Conservation (phyloP, 2,888 invertebrate genomes). For the Trypoxylon attenuatum region DNA sequence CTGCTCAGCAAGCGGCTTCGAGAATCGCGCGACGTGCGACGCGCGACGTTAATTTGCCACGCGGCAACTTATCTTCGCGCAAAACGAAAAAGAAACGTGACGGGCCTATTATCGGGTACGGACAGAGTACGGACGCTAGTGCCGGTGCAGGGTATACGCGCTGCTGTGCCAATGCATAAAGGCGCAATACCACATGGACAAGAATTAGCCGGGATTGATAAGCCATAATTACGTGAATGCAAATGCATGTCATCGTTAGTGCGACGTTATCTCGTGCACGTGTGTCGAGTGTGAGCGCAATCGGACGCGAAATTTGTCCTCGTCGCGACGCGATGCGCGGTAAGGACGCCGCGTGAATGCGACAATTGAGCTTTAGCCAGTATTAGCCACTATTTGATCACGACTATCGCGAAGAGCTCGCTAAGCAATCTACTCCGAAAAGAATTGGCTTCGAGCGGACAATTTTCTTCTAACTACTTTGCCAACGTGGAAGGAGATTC, state of each 20-base stretch:
- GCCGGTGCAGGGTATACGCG: too few relatives aligned
- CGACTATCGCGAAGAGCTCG: too few relatives aligned
- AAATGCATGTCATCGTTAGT: conserved; percentile 40
- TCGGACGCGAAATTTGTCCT: conserved; percentile 7
- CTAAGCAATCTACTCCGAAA: too few relatives aligned
- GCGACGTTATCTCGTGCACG: conserved; percentile 21
- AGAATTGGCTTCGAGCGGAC: too few relatives aligned
- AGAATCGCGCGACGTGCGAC: not conserved
- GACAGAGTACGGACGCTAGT: conserved; percentile 8
- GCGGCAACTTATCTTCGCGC: not conserved
- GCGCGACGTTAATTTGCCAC: not conserved
- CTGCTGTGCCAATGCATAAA: conserved; percentile 23
- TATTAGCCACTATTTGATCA: too few relatives aligned
- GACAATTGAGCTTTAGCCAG: too few relatives aligned
- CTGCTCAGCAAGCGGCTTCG: not conserved
- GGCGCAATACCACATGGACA: conserved; percentile 25
- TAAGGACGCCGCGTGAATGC: too few relatives aligned
- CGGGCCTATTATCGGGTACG: conserved; percentile 26
- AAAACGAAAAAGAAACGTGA: not conserved
- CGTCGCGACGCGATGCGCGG: too few relatives aligned
- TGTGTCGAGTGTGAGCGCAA: conserved; percentile 18
- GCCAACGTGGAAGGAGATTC: too few relatives aligned
- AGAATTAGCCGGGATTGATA: conserved; percentile 26
- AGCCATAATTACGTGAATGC: conserved; percentile 39
- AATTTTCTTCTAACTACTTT: too few relatives aligned